Conservation (phyloP, 2,888 invertebrate genomes). For the Callyntrura sp. region DNA sequence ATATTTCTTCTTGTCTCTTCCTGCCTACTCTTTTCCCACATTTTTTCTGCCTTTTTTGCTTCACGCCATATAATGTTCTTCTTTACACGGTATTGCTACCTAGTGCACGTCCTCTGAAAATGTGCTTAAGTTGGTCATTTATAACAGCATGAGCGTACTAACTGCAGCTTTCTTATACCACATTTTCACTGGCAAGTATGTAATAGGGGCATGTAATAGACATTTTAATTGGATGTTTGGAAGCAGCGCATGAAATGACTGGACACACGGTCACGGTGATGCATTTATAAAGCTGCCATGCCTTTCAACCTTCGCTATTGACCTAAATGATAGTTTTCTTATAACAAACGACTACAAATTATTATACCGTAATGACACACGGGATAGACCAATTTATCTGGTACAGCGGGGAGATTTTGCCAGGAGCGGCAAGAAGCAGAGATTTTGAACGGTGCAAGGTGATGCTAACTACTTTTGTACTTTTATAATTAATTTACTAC, state of each 20-base stretch:
- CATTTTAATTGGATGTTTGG: conserved; percentile 19
- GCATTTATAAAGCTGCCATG: neutral
- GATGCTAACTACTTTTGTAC: no score
- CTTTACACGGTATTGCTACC: no score
- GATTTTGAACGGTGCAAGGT: no score
- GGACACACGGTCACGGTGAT: neutral
- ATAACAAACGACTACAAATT: neutral
- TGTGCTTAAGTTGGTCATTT: neutral
- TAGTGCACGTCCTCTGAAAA: neutral
- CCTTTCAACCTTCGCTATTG: neutral
- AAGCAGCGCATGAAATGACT: neutral
- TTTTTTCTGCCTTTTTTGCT: no score
- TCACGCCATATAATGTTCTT: no score
- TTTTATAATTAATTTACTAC: conserved; percentile 3
- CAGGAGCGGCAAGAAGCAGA: no score
- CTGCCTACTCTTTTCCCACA: no score
- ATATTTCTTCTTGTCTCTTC: no score
- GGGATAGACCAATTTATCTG: neutral
- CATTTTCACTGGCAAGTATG: neutral
- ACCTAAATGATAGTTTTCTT: neutral
- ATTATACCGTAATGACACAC: neutral
- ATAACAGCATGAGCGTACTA: neutral
- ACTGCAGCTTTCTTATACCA: neutral
- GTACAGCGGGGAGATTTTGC: no score
- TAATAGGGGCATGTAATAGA: neutral